These are phyloP conservation scores for Petrocephalus microphthalmus DNA, from an alignment of 2,113 vertebrate species.

Conservation along the genomic window DNA sequence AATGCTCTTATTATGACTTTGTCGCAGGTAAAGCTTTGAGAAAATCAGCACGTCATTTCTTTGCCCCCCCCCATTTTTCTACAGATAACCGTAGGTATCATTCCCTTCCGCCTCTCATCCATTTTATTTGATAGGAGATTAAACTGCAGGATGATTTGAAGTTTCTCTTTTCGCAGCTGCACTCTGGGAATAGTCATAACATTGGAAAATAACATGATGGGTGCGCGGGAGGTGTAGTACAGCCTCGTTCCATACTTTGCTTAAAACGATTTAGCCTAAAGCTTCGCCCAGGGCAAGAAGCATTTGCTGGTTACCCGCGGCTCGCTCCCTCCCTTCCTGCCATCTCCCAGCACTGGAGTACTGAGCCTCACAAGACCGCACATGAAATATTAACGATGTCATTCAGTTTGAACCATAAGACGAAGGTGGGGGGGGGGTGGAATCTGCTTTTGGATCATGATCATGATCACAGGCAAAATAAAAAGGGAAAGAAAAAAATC, in stretches of 20 bases:
- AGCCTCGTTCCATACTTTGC: neutral
- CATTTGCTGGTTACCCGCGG: slow-evolving; percentile 12
- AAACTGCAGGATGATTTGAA: neutral
- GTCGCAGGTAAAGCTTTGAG: neutral
- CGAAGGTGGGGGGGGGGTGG: neutral
- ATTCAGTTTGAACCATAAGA: slow-evolving; percentile 2
- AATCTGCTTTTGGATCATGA: neutral
- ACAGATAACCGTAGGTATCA: neutral
- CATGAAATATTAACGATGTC: slow-evolving; percentile 23
- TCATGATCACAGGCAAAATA: neutral
- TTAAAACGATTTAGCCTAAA: slow-evolving; percentile 25
- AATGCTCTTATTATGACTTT: neutral
- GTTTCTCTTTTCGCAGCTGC: slow-evolving; percentile 11
- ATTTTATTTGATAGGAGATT: slow-evolving; percentile 18
- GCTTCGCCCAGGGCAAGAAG: slow-evolving; percentile 26
- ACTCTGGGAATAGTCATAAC: slow-evolving; percentile 18
- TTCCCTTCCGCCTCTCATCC: neutral
- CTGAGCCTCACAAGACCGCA: slow-evolving; percentile 7
- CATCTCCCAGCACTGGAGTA: neutral
- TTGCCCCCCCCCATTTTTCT: neutral
- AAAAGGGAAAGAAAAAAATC: no score
- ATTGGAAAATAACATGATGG: slow-evolving; percentile 5
- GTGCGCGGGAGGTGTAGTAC: neutral
- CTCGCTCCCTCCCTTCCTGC: neutral
- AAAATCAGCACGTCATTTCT: neutral